A percentile compares a stretch with the other conserved stretches of the same genome.
Conservation (phyloP, 2,888 invertebrate species). For the Geotrupes spiniger region DNA sequence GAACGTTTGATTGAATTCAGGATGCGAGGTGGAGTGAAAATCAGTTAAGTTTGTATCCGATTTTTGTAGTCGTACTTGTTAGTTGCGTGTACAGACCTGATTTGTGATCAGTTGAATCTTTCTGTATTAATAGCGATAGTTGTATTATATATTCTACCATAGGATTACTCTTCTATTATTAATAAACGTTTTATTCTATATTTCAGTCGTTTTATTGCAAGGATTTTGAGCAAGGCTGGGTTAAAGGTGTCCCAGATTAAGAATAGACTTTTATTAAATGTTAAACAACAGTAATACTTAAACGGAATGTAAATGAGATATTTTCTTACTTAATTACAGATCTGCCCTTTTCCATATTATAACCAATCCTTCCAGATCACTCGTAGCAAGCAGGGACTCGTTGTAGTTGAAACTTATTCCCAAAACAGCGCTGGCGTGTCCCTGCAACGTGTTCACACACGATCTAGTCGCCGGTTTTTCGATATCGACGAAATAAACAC, state of each 20-base stretch:
- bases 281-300: no score
- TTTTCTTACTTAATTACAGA: conserved; percentile 11
- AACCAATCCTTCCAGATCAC: conserved; percentile 76
- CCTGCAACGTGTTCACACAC: conserved; percentile 60
- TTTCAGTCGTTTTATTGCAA: conserved; percentile 5
- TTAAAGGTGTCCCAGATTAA: no score
- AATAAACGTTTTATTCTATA: conserved; percentile 26
- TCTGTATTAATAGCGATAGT: conserved; percentile 24
- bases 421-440: conserved; percentile 79
- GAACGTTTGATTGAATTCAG: conserved; percentile 1
- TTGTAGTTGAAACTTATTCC: conserved; percentile 86
- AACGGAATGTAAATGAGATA: no score
- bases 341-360: conserved; percentile 67
- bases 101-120: conserved; percentile 33
- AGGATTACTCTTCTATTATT: conserved; percentile 22
- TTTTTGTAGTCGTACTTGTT: conserved; percentile 20
- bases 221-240: no score
- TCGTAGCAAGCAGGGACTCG: conserved; percentile 80
- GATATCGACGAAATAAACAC: conserved; percentile 75
- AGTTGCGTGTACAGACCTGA: conserved; percentile 22
- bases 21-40: not conserved
- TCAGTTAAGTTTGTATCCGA: conserved; percentile 15
- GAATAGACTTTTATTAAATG: no score
- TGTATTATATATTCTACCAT: conserved; percentile 24
- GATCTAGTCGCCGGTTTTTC: conserved; percentile 58